phyloP scores from a whole-genome alignment of 2,797 vertebrate genomes.

The Microchirus variegatus region DNA sequence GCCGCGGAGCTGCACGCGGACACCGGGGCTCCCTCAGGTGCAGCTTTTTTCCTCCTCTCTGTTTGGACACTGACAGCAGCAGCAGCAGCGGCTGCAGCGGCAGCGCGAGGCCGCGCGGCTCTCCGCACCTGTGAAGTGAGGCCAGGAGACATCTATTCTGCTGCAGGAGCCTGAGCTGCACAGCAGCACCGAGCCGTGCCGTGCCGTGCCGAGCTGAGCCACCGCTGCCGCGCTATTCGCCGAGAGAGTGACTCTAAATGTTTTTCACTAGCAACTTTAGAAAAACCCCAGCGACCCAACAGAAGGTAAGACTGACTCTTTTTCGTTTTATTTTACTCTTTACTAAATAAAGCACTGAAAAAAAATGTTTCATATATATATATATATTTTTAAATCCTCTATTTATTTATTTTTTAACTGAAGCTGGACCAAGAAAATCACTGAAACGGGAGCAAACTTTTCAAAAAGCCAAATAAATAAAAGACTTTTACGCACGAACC shows the following conservation, averaged over 20 bases:
- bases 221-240: slow-evolving; percentile 8
- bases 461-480: too few species aligned
- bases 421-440: too few species aligned
- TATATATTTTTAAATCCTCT: too few species aligned
- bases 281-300: too few species aligned
- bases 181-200: slow-evolving; percentile 35
- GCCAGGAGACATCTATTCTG: slow-evolving; percentile 69
- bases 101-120: slow-evolving; percentile 61
- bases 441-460: too few species aligned
- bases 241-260: slow-evolving; percentile 23
- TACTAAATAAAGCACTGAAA: too few species aligned
- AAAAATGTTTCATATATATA: too few species aligned
- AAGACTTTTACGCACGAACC: too few species aligned
- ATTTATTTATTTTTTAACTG: too few species aligned
- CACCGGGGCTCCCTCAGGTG: slow-evolving; percentile 62
- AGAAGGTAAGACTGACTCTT: too few species aligned
- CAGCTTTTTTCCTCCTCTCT: slow-evolving; percentile 12
- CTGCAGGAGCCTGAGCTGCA: slow-evolving; percentile 57
- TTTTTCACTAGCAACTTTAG: slow-evolving; percentile 3
- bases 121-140: slow-evolving; percentile 79
- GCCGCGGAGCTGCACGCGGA: slow-evolving; percentile 37
- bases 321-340: too few species aligned
- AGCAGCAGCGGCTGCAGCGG: slow-evolving; percentile 12
- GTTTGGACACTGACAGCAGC: slow-evolving; percentile 24
- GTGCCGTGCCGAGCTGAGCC: slow-evolving; percentile 5